Evolutionary conservation across 2,888 invertebrate genomes (phyloP).

Genomic region (Nomada goodeniana): DNA sequence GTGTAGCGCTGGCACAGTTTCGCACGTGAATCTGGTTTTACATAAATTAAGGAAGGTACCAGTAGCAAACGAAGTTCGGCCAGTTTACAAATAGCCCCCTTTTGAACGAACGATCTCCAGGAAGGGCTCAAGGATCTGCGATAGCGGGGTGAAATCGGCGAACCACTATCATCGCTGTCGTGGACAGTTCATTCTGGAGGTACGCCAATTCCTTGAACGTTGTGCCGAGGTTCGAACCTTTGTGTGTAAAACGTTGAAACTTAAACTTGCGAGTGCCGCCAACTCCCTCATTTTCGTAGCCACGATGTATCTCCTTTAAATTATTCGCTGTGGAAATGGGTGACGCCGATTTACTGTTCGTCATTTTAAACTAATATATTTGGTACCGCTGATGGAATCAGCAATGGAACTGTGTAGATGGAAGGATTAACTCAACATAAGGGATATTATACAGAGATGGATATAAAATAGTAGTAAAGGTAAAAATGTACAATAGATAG

Average conservation of each 20-base stretch:
- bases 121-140: constrained; percentile 13
- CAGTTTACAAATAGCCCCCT: constrained; percentile 18
- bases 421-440: too few relatives aligned
- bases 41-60: constrained; percentile 40
- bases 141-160: constrained; percentile 11
- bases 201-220: constrained; percentile 21
- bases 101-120: neutral
- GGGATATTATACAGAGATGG: too few relatives aligned
- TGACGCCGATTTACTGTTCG: too few relatives aligned
- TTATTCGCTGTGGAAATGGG: too few relatives aligned
- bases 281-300: neutral
- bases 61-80: constrained; percentile 28
- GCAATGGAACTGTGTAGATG: too few relatives aligned
- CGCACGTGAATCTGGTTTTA: constrained; percentile 14
- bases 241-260: neutral
- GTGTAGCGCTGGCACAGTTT: constrained; percentile 39
- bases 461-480: too few relatives aligned
- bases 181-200: constrained; percentile 31
- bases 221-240: constrained; percentile 28
- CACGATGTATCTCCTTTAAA: neutral
- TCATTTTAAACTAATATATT: too few relatives aligned
- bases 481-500: too few relatives aligned
- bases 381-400: too few relatives aligned
- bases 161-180: constrained; percentile 18
- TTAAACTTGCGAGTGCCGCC: constrained; percentile 4